Percentiles rank a stretch among this genome's conserved stretches.
phyloP scores from a whole-genome alignment of 2,888 invertebrate genomes.

The Mesorhabditis belari region DNA sequence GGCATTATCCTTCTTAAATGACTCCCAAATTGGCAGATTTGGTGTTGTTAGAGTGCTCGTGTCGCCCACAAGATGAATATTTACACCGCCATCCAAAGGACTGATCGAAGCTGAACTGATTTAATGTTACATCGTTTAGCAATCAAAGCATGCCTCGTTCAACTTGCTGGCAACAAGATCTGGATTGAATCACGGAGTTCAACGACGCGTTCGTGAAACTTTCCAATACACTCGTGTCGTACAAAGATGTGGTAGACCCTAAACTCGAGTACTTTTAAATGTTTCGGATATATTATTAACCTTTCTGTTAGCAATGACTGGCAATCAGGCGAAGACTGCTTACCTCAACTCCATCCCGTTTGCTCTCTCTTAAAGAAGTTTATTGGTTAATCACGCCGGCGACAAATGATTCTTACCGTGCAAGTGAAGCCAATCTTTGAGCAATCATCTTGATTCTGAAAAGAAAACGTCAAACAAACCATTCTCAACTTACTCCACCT shows the following conservation, averaged over 20 bases:
- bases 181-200: constrained; percentile 23
- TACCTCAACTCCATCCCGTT: neutral
- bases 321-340: constrained; percentile 16
- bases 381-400: constrained; percentile 65
- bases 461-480: neutral
- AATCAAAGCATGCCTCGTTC: constrained; percentile 17
- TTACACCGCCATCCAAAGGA: constrained; percentile 30
- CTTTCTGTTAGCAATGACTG: constrained; percentile 20
- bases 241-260: constrained; percentile 39
- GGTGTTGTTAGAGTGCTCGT: constrained; percentile 9
- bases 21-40: neutral
- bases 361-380: constrained; percentile 69
- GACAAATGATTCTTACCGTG: constrained; percentile 62
- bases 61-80: constrained; percentile 39
- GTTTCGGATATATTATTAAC: constrained; percentile 9
- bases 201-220: constrained; percentile 31
- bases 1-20: neutral
- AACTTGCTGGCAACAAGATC: constrained; percentile 25
- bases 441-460: constrained; percentile 63
- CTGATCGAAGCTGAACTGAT: neutral
- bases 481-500: constrained; percentile 1
- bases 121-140: too few relatives aligned
- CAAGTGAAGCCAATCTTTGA: constrained; percentile 74
- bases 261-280: constrained; percentile 4
- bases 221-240: constrained; percentile 39